Percentiles rank a stretch among this genome's conserved stretches.
phyloP scores from a whole-genome alignment of 2,888 invertebrate genomes.

The Cataglyphis albicans region DNA sequence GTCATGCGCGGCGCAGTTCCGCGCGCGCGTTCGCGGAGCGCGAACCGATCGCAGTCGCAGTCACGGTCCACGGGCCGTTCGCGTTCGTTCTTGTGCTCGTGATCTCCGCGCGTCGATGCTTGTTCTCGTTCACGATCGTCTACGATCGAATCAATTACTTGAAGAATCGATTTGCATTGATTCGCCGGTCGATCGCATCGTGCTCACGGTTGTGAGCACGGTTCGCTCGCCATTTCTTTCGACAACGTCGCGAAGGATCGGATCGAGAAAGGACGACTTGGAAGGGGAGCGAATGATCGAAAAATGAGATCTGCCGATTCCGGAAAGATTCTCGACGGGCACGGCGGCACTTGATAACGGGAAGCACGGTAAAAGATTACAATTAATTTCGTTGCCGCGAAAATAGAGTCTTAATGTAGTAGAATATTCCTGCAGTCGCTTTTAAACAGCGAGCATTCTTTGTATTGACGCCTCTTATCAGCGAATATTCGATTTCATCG shows the following conservation, averaged over 20 bases:
- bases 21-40: slow-evolving; percentile 60
- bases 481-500: not conserved
- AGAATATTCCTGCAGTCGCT: not conserved
- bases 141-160: not conserved
- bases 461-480: not conserved
- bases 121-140: not conserved
- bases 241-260: not conserved
- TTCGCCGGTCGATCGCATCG: not conserved
- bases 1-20: slow-evolving; percentile 63
- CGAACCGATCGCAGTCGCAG: slow-evolving; percentile 62
- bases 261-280: not conserved
- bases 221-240: not conserved
- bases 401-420: not conserved
- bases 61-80: slow-evolving; percentile 61
- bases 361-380: not conserved
- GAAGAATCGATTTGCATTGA: not conserved
- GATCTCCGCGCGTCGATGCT: not conserved
- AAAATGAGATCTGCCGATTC: not conserved
- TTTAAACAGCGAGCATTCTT: not conserved
- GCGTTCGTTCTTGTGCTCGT: slow-evolving; percentile 12
- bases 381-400: not conserved
- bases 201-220: too few species aligned
- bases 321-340: not conserved
- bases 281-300: not conserved
- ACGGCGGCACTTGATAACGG: not conserved